These are phyloP conservation scores for Odontophorus gujanensis DNA, from an alignment of 2,113 vertebrate species.

Conservation along the genomic window DNA sequence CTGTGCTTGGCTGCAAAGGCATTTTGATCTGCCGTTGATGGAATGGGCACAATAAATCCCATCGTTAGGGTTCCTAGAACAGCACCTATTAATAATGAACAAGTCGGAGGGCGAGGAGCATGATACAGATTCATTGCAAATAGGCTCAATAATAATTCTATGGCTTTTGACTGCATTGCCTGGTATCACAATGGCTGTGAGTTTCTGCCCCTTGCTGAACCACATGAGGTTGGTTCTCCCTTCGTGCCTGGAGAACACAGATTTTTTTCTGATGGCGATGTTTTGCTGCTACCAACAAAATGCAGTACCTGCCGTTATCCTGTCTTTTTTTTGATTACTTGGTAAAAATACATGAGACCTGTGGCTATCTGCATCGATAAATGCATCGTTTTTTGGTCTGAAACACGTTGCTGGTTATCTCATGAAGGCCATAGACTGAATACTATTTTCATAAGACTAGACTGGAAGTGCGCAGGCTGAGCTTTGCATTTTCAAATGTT, in stretches of 20 bases:
- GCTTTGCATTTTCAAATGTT: not conserved
- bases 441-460: not conserved
- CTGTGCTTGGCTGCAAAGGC: not conserved
- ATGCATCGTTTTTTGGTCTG: not conserved
- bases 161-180: fast-evolving
- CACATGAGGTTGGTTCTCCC: not conserved
- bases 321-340: not conserved
- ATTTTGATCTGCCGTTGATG: slow-evolving; percentile 20
- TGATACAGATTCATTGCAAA: not conserved
- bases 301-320: not conserved
- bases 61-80: not conserved
- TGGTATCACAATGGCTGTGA: not conserved
- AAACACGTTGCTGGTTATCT: not conserved
- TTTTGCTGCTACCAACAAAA: not conserved
- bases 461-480: not conserved
- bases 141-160: not conserved
- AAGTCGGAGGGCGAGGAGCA: not conserved
- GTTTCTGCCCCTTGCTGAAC: not conserved
- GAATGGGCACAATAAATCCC: not conserved
- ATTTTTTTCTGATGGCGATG: not conserved
- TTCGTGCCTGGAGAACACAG: not conserved
- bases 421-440: not conserved
- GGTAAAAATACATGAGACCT: not conserved
- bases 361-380: not conserved
- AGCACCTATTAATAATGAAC: not conserved